Conservation (phyloP, 2,888 invertebrate genomes). For the Andrena flavipes region DNA sequence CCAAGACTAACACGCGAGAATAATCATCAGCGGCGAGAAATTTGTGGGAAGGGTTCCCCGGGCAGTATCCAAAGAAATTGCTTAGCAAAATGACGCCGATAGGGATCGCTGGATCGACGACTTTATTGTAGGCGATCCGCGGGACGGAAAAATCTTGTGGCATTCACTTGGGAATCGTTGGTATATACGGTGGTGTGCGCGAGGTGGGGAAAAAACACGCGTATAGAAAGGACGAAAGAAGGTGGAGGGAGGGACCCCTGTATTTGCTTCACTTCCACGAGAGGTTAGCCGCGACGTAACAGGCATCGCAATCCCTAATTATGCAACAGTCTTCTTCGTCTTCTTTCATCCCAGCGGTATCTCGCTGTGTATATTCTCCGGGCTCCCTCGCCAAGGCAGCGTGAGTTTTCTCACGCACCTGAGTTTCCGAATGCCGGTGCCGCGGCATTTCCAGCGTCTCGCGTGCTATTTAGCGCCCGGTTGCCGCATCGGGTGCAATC, state of each 20-base stretch:
- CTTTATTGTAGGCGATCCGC: slow-evolving; percentile 14
- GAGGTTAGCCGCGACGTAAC: slow-evolving; percentile 66
- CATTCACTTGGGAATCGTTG: slow-evolving; percentile 57
- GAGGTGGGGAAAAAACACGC: slow-evolving; percentile 38
- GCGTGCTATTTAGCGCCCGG: slow-evolving; percentile 54
- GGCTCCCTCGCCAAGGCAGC: slow-evolving; percentile 53
- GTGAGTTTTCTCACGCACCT: slow-evolving; percentile 81
- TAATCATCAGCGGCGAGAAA: not conserved
- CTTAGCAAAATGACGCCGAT: not conserved
- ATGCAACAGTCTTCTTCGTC: slow-evolving; percentile 77
- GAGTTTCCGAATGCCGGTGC: slow-evolving; percentile 67
- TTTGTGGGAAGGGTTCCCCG: not conserved
- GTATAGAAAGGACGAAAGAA: slow-evolving; percentile 49
- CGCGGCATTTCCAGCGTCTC: slow-evolving; percentile 60
- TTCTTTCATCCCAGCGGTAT: slow-evolving; percentile 44
- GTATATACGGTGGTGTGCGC: slow-evolving; percentile 11
- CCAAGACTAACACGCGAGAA: too few relatives aligned
- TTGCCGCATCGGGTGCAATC: slow-evolving; percentile 14
- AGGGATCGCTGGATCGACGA: slow-evolving; percentile 24
- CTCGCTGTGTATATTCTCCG: slow-evolving; percentile 52
- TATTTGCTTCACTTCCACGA: slow-evolving; percentile 64
- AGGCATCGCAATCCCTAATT: slow-evolving; percentile 80
- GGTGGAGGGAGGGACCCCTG: slow-evolving; percentile 39
- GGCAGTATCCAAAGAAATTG: not conserved
- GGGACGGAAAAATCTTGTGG: slow-evolving; percentile 41